Conservation (phyloP, 2,797 vertebrate genomes). For the Fundulus diaphanus region DNA sequence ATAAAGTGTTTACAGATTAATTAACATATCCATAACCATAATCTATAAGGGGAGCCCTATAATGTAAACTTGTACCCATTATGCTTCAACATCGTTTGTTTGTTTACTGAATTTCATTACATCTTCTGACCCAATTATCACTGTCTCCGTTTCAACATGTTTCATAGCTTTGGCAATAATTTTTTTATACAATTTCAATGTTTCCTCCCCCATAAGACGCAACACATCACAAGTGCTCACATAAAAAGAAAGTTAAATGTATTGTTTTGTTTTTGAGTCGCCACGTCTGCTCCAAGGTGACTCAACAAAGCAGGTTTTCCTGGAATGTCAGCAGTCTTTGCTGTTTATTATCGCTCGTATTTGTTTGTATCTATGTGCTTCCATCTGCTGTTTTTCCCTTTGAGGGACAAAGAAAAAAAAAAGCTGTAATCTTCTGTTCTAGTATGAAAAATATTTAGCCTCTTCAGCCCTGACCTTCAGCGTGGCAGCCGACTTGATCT, state of each 20-base stretch:
- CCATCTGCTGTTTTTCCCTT: no score
- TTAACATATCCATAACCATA: no score
- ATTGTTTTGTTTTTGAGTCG: background rate
- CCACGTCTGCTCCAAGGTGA: background rate
- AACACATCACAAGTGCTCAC: background rate
- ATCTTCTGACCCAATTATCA: background rate
- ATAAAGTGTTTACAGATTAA: no score
- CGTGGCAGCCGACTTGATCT: background rate
- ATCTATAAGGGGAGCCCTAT: no score
- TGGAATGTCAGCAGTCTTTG: background rate
- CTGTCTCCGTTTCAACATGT: no score
- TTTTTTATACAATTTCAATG: no score
- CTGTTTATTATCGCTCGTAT: background rate
- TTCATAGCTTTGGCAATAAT: no score
- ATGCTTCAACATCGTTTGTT: background rate
- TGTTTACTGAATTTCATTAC: background rate
- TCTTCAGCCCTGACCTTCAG: background rate
- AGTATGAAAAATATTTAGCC: background rate
- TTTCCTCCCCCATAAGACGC: no score
- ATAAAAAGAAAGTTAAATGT: background rate
- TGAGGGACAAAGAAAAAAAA: background rate
- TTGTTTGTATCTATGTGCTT: background rate
- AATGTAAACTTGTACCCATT: no score
- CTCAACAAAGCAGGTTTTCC: background rate
- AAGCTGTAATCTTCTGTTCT: background rate